These are phyloP conservation scores for Parnassius apollo DNA, from an alignment of 2,888 invertebrate species.

Conservation along the genomic window DNA sequence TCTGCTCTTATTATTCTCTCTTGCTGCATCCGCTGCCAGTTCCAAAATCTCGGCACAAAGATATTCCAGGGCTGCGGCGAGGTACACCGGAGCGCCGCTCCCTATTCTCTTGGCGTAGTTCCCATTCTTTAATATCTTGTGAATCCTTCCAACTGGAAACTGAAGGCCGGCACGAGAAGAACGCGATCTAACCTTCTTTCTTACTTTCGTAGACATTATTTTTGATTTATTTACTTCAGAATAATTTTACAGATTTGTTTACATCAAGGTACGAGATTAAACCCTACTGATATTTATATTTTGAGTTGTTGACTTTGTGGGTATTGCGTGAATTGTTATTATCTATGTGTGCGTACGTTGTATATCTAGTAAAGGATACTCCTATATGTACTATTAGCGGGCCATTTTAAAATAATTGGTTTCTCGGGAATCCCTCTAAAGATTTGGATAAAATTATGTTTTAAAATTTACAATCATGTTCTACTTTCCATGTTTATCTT, in stretches of 20 bases:
- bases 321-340: neutral
- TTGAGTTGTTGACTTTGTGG: slow-evolving; percentile 5
- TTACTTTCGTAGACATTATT: slow-evolving; percentile 41
- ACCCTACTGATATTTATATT: neutral
- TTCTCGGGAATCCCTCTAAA: no score
- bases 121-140: slow-evolving; percentile 80
- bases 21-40: slow-evolving; percentile 82
- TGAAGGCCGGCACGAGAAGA: slow-evolving; percentile 76
- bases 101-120: slow-evolving; percentile 82
- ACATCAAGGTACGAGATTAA: no score
- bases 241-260: neutral
- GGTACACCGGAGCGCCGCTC: slow-evolving; percentile 74
- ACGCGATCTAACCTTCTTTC: slow-evolving; percentile 47
- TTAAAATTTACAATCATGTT: no score
- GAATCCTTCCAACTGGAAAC: slow-evolving; percentile 81
- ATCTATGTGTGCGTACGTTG: neutral
- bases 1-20: slow-evolving; percentile 84
- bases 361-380: no score
- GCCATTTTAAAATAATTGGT: no score
- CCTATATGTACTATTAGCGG: no score
- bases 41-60: slow-evolving; percentile 85
- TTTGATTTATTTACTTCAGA: neutral
- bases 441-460: no score
- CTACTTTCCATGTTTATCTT: no score
- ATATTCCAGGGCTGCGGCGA: slow-evolving; percentile 83